phyloP scores from a whole-genome alignment of 2,888 invertebrate genomes.

The Sicus ferrugineus region DNA sequence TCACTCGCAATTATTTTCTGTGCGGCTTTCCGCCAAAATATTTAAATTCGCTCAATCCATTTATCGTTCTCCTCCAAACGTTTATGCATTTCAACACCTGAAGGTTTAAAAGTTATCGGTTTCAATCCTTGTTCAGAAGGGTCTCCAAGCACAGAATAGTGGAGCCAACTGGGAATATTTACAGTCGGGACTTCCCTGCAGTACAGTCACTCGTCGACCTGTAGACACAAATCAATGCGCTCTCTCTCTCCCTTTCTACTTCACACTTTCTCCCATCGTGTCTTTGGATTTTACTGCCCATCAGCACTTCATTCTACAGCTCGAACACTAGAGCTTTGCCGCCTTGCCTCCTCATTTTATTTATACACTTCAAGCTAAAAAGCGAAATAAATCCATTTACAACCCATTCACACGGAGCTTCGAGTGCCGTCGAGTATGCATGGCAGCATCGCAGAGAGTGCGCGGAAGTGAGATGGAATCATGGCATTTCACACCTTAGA shows the following conservation, averaged over 20 bases:
- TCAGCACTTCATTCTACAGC: background rate
- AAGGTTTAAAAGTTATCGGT: too few relatives aligned
- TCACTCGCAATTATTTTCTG: too few relatives aligned
- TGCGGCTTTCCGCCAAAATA: too few relatives aligned
- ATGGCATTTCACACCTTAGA: conserved; percentile 18
- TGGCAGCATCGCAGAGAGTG: background rate
- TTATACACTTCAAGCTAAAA: conserved; percentile 23
- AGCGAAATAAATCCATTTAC: conserved; percentile 30
- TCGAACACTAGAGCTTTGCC: background rate
- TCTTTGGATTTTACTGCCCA: background rate
- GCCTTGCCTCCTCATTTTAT: background rate
- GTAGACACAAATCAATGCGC: background rate
- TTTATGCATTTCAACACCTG: too few relatives aligned
- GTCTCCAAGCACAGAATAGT: too few relatives aligned
- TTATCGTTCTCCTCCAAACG: too few relatives aligned
- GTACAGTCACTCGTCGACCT: background rate
- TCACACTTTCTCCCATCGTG: background rate
- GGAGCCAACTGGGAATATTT: too few relatives aligned
- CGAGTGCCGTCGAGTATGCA: background rate
- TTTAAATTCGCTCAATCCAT: too few relatives aligned
- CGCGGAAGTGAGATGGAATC: background rate
- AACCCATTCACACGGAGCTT: conserved; percentile 7
- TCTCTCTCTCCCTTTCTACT: background rate
- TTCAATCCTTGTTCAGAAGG: too few relatives aligned
- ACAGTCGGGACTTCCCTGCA: background rate